phyloP scores from a whole-genome alignment of 2,888 invertebrate genomes.

The Phragmatobia fuliginosa region DNA sequence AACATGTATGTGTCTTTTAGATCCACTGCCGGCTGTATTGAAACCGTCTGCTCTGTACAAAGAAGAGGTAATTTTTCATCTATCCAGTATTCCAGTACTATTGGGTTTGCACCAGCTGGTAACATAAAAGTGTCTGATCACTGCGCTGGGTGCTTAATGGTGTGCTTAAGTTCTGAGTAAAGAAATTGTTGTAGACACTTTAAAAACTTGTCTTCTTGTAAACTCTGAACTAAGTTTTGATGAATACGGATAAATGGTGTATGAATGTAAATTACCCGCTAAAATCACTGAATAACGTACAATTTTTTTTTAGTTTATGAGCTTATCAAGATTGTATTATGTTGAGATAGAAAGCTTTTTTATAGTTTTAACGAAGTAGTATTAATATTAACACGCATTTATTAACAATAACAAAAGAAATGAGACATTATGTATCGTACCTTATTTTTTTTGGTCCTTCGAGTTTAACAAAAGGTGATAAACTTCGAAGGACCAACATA shows the following conservation, averaged over 20 bases:
- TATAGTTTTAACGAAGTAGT: no score
- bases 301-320: no score
- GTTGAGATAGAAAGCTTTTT: no score
- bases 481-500: conserved; percentile 3
- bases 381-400: no score
- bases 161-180: background rate
- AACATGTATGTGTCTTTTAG: background rate
- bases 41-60: conserved; percentile 2
- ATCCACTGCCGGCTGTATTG: background rate
- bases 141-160: conserved; percentile 4
- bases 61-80: conserved; percentile 11
- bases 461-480: background rate
- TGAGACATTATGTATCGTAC: background rate
- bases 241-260: no score
- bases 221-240: background rate
- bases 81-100: background rate
- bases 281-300: no score
- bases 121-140: conserved; percentile 2
- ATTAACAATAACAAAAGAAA: no score
- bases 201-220: background rate
- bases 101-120: background rate
- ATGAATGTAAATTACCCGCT: no score
- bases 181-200: background rate
- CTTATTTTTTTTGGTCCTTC: no score
- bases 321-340: no score